Base-by-base conservation (phyloP, 2,888 invertebrate genomes). In the Helleia helle region DNA sequence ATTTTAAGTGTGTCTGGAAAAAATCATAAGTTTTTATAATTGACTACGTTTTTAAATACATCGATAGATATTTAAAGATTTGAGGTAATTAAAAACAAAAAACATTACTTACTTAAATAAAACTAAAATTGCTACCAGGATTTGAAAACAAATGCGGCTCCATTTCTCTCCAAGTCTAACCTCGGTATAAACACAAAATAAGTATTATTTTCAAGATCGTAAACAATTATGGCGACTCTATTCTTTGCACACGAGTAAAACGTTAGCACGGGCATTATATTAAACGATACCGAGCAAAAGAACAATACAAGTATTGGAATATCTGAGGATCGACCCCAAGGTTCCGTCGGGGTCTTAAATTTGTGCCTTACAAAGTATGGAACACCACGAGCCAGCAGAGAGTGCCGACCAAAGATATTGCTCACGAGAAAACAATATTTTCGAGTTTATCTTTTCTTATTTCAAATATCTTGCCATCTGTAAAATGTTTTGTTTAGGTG, bases 261-360 rank as follows among this genome's bases (percentile, higher is more conserved):
- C 17, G 15, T 15, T 18, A 18, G 9, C 17, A 6, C 9, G 17
- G 8, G 18, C 34, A 22, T 22, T 31, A 31, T 17, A 34, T 18
- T 12, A 34, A 34, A 5, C 9, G 12, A 34, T 12, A 22, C 18
- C 34, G 8, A 5, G 17, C 17, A 17, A 18, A 12, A 18, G 12
- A 34, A 34, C 34, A 34, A 34, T 34, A 34, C 12, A 15, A 34
- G 31, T 31, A 14, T 15, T 30, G 31, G 34, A 34, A 34, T 34
- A 34, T 34, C 34, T 22, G 11, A n/a, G 12, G 22, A 22, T 22
- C 31, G 31, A 18, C 9, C 34, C 34, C 8, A 11, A 22, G 22
- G 22, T 2, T 34, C 34, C 18, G 22, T 7, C 12, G 18, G 2
- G 34, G 34, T n/a, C 18, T 34, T 34, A 34, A 34, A 34, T 34